These are phyloP conservation scores for Percopsis omiscomaycus DNA, from an alignment of 2,797 vertebrate genomes.

Conservation along the genomic window DNA sequence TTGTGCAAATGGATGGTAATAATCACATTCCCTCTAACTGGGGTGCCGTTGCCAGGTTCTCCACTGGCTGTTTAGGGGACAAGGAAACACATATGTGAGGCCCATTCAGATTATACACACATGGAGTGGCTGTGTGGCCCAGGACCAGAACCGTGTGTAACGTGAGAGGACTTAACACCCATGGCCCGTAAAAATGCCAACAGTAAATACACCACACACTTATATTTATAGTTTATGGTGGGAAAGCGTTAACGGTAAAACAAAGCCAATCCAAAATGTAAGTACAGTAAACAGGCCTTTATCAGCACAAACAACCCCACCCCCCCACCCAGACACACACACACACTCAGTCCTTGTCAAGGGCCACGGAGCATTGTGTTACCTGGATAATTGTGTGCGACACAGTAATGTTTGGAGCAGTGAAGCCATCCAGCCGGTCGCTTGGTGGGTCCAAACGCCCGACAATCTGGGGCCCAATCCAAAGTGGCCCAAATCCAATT, in stretches of 20 bases:
- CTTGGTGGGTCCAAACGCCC: conserved; percentile 73
- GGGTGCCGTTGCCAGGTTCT: conserved; percentile 68
- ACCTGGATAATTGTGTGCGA: conserved; percentile 51
- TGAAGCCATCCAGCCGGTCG: conserved; percentile 43
- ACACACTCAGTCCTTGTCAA: conserved; percentile 34
- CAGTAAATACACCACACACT: conserved; percentile 47
- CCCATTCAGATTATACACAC: conserved; percentile 73
- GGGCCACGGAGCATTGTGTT: conserved; percentile 36
- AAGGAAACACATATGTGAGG: conserved; percentile 61
- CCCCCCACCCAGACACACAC: conserved; percentile 2
- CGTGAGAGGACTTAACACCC: conserved; percentile 37
- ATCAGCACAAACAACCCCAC: conserved; percentile 15
- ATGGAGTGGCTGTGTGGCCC: conserved; percentile 67
- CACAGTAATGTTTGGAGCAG: conserved; percentile 62
- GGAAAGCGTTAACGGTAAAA: conserved; percentile 27
- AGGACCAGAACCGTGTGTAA: conserved; percentile 52
- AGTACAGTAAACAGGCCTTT: conserved; percentile 16
- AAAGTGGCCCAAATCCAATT: conserved; percentile 86
- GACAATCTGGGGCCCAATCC: conserved; percentile 79
- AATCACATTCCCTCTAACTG: conserved; percentile 75
- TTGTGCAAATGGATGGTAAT: conserved; percentile 73
- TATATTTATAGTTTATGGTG: conserved; percentile 23
- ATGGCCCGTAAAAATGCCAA: conserved; percentile 42
- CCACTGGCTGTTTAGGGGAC: conserved; percentile 67
- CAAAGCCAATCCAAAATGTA: conserved; percentile 25